Evolutionary conservation across 2,113 vertebrate genomes (phyloP).

Genomic region (Oryzias javanicus): DNA sequence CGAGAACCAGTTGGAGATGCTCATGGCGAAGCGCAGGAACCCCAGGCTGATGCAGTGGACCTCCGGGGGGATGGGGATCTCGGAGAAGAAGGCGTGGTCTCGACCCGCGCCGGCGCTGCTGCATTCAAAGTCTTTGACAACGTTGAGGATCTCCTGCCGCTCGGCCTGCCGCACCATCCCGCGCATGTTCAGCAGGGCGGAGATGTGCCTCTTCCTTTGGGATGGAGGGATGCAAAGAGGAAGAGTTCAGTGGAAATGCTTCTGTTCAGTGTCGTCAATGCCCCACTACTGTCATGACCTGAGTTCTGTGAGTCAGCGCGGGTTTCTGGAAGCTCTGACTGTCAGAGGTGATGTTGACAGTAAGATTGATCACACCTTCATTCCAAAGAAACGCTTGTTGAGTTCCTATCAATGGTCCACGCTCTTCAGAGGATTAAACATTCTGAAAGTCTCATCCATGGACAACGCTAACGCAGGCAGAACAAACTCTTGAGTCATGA

Average conservation of each 20-base stretch:
- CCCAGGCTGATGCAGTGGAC: slow-evolving; percentile 81
- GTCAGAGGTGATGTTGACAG: not conserved
- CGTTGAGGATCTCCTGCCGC: slow-evolving; percentile 86
- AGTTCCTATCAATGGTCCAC: too few species aligned
- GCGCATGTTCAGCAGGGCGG: slow-evolving; percentile 83
- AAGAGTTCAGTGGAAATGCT: slow-evolving; percentile 20
- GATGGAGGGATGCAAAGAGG: slow-evolving; percentile 33
- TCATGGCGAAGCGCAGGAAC: slow-evolving; percentile 72
- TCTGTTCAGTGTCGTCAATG: slow-evolving; percentile 22
- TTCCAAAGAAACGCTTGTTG: too few species aligned
- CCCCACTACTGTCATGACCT: not conserved
- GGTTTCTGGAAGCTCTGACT: slow-evolving; percentile 26
- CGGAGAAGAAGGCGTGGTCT: slow-evolving; percentile 80
- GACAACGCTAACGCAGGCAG: too few species aligned
- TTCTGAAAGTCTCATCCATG: too few species aligned
- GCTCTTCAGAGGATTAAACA: too few species aligned
- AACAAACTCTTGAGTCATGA: too few species aligned
- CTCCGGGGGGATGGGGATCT: slow-evolving; percentile 79
- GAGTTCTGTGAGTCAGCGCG: slow-evolving; percentile 32
- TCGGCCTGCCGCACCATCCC: slow-evolving; percentile 78
- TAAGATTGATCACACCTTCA: too few species aligned
- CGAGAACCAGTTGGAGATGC: slow-evolving; percentile 73
- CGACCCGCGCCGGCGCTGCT: slow-evolving; percentile 46
- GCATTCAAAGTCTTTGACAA: slow-evolving; percentile 82
- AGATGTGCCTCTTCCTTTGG: slow-evolving; percentile 84